Evolutionary conservation across 2,113 vertebrate species (phyloP).

Genomic region (Callospermophilus lateralis): DNA sequence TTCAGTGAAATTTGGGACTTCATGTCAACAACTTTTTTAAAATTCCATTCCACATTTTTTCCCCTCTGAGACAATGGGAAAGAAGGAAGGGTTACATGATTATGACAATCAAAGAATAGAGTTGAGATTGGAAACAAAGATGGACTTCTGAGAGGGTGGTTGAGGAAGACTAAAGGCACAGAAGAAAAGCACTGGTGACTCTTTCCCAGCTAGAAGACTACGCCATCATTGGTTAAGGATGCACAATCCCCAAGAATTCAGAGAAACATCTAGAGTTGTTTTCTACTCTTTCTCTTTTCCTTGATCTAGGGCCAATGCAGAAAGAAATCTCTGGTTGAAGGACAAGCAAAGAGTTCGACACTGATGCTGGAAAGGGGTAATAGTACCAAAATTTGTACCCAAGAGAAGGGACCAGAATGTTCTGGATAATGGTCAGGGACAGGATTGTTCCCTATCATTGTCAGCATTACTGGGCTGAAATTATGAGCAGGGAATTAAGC

Average conservation of each 20-base stretch:
- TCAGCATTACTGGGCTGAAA: neutral
- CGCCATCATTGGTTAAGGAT: neutral
- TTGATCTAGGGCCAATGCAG: neutral
- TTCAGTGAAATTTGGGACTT: neutral
- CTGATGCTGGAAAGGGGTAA: neutral
- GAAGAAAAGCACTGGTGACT: neutral
- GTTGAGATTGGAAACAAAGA: slow-evolving; percentile 6
- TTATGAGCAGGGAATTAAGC: slow-evolving; percentile 50
- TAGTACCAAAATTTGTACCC: neutral
- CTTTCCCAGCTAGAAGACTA: neutral
- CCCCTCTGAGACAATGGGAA: neutral
- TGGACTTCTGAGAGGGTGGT: neutral
- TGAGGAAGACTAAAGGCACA: neutral
- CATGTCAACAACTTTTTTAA: neutral
- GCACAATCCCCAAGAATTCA: neutral
- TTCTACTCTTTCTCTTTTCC: neutral
- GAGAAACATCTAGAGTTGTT: neutral
- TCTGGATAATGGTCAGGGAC: neutral
- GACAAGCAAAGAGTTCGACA: slow-evolving; percentile 21
- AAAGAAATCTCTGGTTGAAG: slow-evolving; percentile 33
- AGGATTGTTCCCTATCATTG: neutral
- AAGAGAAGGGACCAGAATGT: neutral
- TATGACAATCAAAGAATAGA: neutral
- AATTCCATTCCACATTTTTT: neutral
- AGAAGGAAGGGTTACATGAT: neutral